These are phyloP conservation scores for Dasypolia templi DNA, from an alignment of 2,888 invertebrate genomes.

Conservation along the genomic window DNA sequence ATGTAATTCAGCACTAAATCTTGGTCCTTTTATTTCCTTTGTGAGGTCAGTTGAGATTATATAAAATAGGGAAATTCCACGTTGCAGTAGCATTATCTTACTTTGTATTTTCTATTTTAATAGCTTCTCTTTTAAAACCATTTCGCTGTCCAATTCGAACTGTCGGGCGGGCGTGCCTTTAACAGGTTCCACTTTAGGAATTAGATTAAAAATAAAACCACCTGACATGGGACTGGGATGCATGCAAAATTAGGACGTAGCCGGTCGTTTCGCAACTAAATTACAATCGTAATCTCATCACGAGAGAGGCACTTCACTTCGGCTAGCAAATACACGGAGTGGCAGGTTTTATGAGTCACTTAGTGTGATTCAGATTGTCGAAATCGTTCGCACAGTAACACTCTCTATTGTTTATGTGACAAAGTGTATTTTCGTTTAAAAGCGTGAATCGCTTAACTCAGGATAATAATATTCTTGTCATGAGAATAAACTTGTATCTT, in stretches of 20 bases:
- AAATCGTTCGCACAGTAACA: constrained; percentile 45
- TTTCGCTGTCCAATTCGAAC: constrained; percentile 59
- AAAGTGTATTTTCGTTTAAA: constrained; percentile 58
- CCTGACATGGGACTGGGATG: constrained; percentile 47
- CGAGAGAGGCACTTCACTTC: constrained; percentile 58
- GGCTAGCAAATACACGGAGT: constrained; percentile 58
- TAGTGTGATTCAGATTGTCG: constrained; percentile 61
- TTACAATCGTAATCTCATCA: constrained; percentile 61
- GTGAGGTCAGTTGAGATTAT: constrained; percentile 27
- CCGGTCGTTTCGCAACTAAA: constrained; percentile 46
- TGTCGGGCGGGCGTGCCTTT: constrained; percentile 50
- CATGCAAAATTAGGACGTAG: constrained; percentile 53
- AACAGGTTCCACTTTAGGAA: constrained; percentile 51
- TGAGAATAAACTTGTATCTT: constrained; percentile 59
- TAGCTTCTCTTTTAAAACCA: constrained; percentile 56
- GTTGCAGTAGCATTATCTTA: constrained; percentile 36
- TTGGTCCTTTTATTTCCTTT: constrained; percentile 40
- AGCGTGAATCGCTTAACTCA: constrained; percentile 33
- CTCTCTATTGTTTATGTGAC: constrained; percentile 52
- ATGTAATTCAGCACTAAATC: constrained; percentile 37
- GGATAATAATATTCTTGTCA: constrained; percentile 68
- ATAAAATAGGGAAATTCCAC: constrained; percentile 37
- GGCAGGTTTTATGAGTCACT: constrained; percentile 66
- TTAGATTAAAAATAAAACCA: constrained; percentile 60
- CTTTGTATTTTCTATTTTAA: constrained; percentile 51